Conservation (phyloP, 2,888 invertebrate species). For the Luperina nickerlii region DNA sequence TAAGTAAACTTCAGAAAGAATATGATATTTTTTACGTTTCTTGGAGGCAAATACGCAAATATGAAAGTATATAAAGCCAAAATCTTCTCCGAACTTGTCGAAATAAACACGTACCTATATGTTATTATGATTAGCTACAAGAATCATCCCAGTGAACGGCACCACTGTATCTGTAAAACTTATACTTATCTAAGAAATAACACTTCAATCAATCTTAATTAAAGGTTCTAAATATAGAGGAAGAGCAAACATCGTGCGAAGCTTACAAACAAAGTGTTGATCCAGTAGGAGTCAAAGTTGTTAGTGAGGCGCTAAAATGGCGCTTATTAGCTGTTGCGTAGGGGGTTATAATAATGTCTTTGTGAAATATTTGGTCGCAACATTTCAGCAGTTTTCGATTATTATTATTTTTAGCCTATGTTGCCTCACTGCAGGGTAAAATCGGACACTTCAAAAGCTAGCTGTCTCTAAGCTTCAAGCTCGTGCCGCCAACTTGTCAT, state of each 20-base stretch:
- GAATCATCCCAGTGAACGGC: not conserved
- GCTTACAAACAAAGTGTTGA: constrained; percentile 64
- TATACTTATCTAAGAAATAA: constrained; percentile 32
- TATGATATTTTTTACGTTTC: too few relatives aligned
- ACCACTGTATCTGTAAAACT: not conserved
- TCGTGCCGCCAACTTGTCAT: not conserved
- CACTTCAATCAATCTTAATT: constrained; percentile 56
- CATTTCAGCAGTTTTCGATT: too few relatives aligned
- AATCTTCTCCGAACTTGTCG: not conserved
- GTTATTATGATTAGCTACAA: not conserved
- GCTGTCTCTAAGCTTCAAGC: too few relatives aligned
- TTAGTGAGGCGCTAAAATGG: constrained; percentile 52
- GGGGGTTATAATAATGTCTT: not conserved
- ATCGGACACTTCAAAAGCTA: too few relatives aligned
- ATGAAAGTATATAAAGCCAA: too few relatives aligned
- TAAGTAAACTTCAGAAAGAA: not conserved
- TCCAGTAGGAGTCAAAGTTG: constrained; percentile 56
- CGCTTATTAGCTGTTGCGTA: not conserved
- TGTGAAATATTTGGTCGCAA: not conserved
- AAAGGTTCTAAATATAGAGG: constrained; percentile 60
- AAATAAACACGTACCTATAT: not conserved
- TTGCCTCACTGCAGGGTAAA: too few relatives aligned
- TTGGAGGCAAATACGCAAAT: too few relatives aligned
- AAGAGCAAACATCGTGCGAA: constrained; percentile 43
- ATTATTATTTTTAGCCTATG: too few relatives aligned